Conservation (phyloP, 2,888 invertebrate genomes). For the Nemurella pictetii region DNA sequence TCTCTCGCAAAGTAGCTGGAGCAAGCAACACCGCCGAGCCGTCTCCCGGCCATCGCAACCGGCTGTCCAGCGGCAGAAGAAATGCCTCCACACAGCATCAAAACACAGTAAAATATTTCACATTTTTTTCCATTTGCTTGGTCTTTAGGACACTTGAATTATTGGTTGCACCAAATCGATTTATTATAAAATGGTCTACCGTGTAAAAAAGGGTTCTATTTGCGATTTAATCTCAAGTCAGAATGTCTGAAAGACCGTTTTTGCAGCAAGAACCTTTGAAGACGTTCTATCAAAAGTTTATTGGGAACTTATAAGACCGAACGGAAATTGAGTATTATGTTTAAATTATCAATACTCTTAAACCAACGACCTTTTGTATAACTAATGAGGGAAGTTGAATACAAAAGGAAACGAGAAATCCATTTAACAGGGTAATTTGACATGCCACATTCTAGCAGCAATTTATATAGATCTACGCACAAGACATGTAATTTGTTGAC, state of each 20-base stretch:
- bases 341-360: not conserved
- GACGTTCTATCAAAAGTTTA: not conserved
- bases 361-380: not conserved
- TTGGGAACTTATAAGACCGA: not conserved
- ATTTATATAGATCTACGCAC: not conserved
- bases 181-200: not conserved
- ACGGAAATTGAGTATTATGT: not conserved
- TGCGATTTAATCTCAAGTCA: not conserved
- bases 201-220: not conserved
- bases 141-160: not conserved
- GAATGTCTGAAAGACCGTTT: too few species aligned
- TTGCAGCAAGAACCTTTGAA: not conserved
- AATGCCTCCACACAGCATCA: not conserved
- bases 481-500: slow-evolving; percentile 8
- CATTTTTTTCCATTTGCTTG: not conserved
- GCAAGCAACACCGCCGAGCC: not conserved
- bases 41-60: not conserved
- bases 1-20: not conserved
- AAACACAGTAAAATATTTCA: not conserved
- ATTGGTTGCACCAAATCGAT: not conserved
- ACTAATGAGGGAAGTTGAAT: not conserved
- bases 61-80: not conserved
- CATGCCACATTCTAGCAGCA: not conserved
- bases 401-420: not conserved
- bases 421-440: not conserved